Base-by-base conservation (phyloP, 2,888 invertebrate genomes). In the Meganola albula region DNA sequence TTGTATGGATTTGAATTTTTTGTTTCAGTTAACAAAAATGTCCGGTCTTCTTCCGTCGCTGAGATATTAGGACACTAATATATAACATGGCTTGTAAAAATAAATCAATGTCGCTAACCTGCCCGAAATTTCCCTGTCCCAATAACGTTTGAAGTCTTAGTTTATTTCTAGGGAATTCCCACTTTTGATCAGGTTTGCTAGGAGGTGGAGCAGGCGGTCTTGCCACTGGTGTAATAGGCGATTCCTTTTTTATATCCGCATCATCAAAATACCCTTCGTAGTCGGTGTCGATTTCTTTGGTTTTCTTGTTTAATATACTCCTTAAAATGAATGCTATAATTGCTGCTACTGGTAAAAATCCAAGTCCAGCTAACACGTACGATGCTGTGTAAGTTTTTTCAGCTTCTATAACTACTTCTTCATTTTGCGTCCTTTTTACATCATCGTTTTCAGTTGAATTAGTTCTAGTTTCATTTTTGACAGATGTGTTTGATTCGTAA, bases 61-160 rank as follows among this genome's bases (percentile, higher is more conserved):
- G n/a, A n/a, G n/a, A n/a, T n/a, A n/a, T n/a, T n/a, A n/a, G n/a
- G n/a, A n/a, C n/a, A n/a, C n/a, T n/a, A n/a, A n/a, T n/a, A n/a
- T n/a, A n/a, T n/a, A n/a, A n/a, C n/a, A n/a, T n/a, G n/a, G n/a
- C n/a, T n/a, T n/a, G n/a, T n/a, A n/a, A n/a, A n/a, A n/a, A n/a
- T n/a, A n/a, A n/a, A n/a, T n/a, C n/a, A n/a, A n/a, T n/a, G n/a
- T n/a, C n/a, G 16, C 52, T 53, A 58, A 91, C 91, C 88, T 91
- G 93, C 12, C 95, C 95, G 67, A 95, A 95, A 72, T 94, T 93
- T 18, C 95, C 94, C 74, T 95, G 93, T 4, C 94, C 95, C 12
- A 95, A 76, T 30, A 94, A 87, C 10, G 93, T 93, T 59, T 93
- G 92, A 33, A 95, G 78, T 23, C 93, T 88, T 26, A 95, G 84